phyloP scores from a whole-genome alignment of 1,140 invertebrate genomes.

The Temnothorax nylanderi region DNA sequence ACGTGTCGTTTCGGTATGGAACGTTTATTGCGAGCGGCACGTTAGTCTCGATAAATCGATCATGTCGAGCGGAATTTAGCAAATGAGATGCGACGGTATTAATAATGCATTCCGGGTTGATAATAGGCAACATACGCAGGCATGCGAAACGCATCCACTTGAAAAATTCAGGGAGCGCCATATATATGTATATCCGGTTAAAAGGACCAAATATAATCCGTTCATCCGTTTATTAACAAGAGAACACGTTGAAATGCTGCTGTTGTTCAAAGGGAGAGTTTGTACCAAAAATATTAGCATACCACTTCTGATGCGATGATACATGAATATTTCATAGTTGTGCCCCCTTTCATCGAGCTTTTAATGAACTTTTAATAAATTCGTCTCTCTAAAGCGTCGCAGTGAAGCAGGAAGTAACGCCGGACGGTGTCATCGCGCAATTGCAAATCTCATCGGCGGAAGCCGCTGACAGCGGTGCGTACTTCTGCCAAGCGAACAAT shows the following conservation, averaged over 20 bases:
- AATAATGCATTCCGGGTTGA: constrained; percentile 41
- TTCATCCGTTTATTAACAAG: neutral
- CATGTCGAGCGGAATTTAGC: constrained; percentile 28
- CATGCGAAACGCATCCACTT: neutral
- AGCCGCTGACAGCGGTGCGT: constrained; percentile 91
- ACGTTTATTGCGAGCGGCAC: constrained; percentile 12
- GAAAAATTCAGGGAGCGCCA: constrained; percentile 15
- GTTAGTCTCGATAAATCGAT: constrained; percentile 48
- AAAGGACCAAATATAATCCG: constrained; percentile 5
- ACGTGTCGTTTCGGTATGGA: neutral
- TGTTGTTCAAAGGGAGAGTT: constrained; percentile 16
- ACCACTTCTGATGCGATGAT: neutral
- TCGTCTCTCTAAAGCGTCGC: constrained; percentile 85
- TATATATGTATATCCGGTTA: neutral
- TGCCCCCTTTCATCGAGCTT: neutral
- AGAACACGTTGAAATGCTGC: neutral
- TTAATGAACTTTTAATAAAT: constrained; percentile 52
- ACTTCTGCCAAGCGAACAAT: constrained; percentile 94
- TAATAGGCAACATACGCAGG: neutral
- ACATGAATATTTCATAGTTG: constrained; percentile 53
- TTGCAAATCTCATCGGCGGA: constrained; percentile 91
- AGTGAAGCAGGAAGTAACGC: constrained; percentile 89
- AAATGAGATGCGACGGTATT: constrained; percentile 49
- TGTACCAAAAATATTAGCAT: constrained; percentile 22
- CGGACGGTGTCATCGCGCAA: constrained; percentile 90